These are phyloP conservation scores for Leucophenga varia DNA, from an alignment of 1,140 invertebrate species.

Conservation along the genomic window DNA sequence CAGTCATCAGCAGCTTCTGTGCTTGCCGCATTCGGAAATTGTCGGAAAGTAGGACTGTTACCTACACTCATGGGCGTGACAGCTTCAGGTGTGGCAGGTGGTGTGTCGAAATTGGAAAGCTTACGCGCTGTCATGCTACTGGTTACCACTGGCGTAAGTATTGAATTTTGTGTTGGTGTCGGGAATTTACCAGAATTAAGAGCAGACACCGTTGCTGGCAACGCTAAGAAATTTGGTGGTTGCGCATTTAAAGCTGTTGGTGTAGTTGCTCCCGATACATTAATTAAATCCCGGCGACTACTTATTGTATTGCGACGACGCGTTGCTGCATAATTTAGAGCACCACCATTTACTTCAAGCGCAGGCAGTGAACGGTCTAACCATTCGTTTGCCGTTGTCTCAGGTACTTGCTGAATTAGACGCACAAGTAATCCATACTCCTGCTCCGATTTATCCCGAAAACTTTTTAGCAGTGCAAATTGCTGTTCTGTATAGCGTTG, in stretches of 20 bases:
- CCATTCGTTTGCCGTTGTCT: slow-evolving; percentile 18
- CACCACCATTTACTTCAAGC: slow-evolving; percentile 30
- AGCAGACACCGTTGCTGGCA: slow-evolving; percentile 8
- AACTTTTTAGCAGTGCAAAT: slow-evolving; percentile 44
- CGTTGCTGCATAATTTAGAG: slow-evolving; percentile 15
- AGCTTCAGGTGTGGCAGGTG: slow-evolving; percentile 53
- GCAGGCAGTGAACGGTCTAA: slow-evolving; percentile 35
- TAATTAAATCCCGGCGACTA: slow-evolving; percentile 36
- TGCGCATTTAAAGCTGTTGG: slow-evolving; percentile 34
- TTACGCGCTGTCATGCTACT: slow-evolving; percentile 33
- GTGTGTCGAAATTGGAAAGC: slow-evolving; percentile 52
- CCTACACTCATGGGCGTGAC: slow-evolving; percentile 55
- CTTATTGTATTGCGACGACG: slow-evolving; percentile 47
- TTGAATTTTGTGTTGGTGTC: too few relatives aligned
- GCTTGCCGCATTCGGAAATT: slow-evolving; percentile 15
- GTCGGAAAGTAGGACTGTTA: slow-evolving; percentile 52
- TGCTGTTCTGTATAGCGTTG: slow-evolving; percentile 38
- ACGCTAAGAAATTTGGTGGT: slow-evolving; percentile 27
- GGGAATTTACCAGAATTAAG: neutral
- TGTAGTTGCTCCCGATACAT: slow-evolving; percentile 26
- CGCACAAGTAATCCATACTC: slow-evolving; percentile 31
- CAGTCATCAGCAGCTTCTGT: slow-evolving; percentile 42
- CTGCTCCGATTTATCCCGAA: slow-evolving; percentile 47
- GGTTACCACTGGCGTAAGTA: neutral
- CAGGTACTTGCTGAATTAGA: slow-evolving; percentile 28